Evolutionary conservation across 2,888 invertebrate genomes (phyloP).

Genomic region (Drosophila niveifrons): DNA sequence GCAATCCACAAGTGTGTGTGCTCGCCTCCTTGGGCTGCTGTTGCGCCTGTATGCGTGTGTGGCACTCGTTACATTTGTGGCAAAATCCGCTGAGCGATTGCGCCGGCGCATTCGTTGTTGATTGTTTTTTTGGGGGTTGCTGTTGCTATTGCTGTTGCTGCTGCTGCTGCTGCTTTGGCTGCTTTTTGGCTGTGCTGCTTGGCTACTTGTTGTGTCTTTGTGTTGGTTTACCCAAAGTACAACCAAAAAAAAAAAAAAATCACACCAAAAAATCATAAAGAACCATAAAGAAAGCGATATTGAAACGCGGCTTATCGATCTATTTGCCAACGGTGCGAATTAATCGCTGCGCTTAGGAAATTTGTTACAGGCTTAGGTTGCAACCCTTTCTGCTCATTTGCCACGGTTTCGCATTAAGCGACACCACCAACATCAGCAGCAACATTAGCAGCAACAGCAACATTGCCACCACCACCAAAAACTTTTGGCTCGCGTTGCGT

Average conservation of each 20-base stretch:
- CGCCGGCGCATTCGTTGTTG: slow-evolving; percentile 44
- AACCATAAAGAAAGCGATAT: slow-evolving; percentile 14
- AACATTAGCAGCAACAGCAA: slow-evolving; percentile 1
- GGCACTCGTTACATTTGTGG: slow-evolving; percentile 49
- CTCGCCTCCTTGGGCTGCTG: slow-evolving; percentile 63
- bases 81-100: slow-evolving; percentile 31
- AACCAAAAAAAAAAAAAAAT: not conserved
- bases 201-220: slow-evolving; percentile 81
- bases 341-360: slow-evolving; percentile 23
- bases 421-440: slow-evolving; percentile 37
- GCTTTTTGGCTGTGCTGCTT: slow-evolving; percentile 35
- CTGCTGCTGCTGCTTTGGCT: slow-evolving; percentile 15
- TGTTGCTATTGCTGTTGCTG: slow-evolving; percentile 23
- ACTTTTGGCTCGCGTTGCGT: slow-evolving; percentile 28
- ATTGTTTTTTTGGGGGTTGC: slow-evolving; percentile 31
- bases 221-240: slow-evolving; percentile 50
- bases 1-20: slow-evolving; percentile 84
- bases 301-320: slow-evolving; percentile 58
- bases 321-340: slow-evolving; percentile 28
- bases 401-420: slow-evolving; percentile 41
- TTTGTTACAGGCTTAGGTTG: slow-evolving; percentile 6
- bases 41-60: slow-evolving; percentile 43
- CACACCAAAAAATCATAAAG: not conserved
- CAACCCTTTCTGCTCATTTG: slow-evolving; percentile 30
- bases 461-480: slow-evolving; percentile 32